phyloP scores from a whole-genome alignment of 2,797 vertebrate genomes.

The Balearica regulorum region DNA sequence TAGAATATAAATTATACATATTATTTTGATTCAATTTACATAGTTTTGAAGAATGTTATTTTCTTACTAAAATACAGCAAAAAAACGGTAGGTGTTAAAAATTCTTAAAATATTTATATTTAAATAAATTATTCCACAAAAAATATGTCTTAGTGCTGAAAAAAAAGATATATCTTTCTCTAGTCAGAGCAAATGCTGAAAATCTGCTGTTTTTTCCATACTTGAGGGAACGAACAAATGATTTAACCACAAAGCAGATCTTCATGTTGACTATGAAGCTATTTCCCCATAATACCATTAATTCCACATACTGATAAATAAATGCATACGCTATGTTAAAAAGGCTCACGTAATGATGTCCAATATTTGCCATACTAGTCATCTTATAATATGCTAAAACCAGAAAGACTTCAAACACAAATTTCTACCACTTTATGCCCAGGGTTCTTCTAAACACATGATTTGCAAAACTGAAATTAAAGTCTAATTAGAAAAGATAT shows the following conservation, averaged over 20 bases:
- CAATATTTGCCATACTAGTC: background rate
- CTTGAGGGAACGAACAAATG: background rate
- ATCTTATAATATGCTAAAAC: background rate
- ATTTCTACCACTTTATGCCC: background rate
- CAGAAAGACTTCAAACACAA: background rate
- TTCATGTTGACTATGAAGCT: background rate
- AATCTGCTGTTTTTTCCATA: background rate
- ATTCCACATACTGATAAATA: background rate
- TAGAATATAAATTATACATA: background rate
- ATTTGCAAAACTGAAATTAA: constrained; percentile 8
- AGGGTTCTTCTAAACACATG: background rate
- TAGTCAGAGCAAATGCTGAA: background rate
- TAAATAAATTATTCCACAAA: background rate
- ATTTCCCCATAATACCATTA: background rate
- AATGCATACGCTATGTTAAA: background rate
- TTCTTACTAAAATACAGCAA: background rate
- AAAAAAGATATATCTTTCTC: background rate
- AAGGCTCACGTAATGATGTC: background rate
- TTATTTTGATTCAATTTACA: background rate
- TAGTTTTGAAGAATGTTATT: background rate
- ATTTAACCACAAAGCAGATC: background rate
- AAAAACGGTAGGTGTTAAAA: background rate
- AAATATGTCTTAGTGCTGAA: background rate
- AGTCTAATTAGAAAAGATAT: background rate
- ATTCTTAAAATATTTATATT: background rate